Evolutionary conservation across 2,113 vertebrate genomes (phyloP).

Genomic region (Strix uralensis): DNA sequence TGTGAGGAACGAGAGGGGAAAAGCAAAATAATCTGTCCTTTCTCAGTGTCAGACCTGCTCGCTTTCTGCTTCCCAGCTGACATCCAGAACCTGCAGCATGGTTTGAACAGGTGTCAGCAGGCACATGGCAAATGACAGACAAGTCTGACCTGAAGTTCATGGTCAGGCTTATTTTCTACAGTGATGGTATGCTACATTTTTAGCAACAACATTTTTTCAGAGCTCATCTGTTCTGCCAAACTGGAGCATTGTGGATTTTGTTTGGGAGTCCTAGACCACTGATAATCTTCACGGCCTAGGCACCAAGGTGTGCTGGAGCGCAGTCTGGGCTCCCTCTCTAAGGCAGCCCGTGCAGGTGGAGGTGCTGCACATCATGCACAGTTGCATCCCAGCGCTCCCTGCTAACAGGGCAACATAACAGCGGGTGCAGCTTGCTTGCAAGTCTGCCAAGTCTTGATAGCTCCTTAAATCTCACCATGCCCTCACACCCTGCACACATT

Average conservation of each 20-base stretch:
- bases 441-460: neutral
- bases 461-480: neutral
- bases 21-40: constrained; percentile 11
- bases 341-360: neutral
- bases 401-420: neutral
- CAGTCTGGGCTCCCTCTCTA: neutral
- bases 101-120: neutral
- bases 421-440: neutral
- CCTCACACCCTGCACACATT: neutral
- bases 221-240: neutral
- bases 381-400: neutral
- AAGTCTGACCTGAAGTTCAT: neutral
- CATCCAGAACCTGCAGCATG: neutral
- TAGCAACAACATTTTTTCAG: neutral
- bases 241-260: neutral
- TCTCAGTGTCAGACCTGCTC: neutral
- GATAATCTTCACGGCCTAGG: neutral
- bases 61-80: neutral
- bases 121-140: neutral
- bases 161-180: neutral
- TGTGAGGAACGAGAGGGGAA: neutral
- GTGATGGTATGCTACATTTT: neutral
- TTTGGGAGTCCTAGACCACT: neutral
- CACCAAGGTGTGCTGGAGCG: rapidly evolving
- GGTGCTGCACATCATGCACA: neutral